Conservation (phyloP, 35 echinoderm and acorn worm genomes). For the Chiridota heheva region DNA sequence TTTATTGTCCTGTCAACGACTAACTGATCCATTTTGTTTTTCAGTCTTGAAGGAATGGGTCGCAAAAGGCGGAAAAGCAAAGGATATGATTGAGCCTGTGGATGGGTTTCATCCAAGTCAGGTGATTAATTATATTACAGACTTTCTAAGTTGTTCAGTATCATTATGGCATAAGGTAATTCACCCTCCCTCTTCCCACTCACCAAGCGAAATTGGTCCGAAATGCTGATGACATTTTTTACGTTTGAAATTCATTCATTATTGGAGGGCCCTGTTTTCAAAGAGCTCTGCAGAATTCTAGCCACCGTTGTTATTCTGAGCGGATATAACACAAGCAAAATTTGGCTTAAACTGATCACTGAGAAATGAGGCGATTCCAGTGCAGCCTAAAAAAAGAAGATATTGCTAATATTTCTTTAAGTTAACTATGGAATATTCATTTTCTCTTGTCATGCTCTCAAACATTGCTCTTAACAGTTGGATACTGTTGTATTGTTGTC, state of each 20-base stretch:
- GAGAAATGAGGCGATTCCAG: no score
- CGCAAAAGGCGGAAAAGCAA: constrained; percentile 30
- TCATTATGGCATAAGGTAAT: background rate
- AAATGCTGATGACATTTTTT: no score
- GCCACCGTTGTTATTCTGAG: no score
- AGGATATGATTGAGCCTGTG: constrained; percentile 53
- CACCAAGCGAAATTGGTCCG: background rate
- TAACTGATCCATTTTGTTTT: background rate
- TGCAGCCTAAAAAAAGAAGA: no score
- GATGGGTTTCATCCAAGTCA: constrained; percentile 68
- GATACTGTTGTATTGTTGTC: background rate
- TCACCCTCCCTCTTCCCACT: background rate
- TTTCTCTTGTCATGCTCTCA: background rate
- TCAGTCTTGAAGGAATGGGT: constrained; percentile 45
- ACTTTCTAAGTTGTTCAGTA: background rate
- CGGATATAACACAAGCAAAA: no score
- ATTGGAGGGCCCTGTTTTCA: no score
- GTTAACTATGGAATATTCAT: background rate
- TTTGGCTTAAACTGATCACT: no score
- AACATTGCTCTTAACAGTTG: background rate
- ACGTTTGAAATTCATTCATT: no score
- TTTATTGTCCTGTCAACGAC: no score
- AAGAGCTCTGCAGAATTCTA: no score
- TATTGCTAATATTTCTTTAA: no score
- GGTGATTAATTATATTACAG: constrained; percentile 9